Evolutionary conservation across 92 coral and sea anemone genomes (phyloP).

Genomic region (Palythoa grandiflora): DNA sequence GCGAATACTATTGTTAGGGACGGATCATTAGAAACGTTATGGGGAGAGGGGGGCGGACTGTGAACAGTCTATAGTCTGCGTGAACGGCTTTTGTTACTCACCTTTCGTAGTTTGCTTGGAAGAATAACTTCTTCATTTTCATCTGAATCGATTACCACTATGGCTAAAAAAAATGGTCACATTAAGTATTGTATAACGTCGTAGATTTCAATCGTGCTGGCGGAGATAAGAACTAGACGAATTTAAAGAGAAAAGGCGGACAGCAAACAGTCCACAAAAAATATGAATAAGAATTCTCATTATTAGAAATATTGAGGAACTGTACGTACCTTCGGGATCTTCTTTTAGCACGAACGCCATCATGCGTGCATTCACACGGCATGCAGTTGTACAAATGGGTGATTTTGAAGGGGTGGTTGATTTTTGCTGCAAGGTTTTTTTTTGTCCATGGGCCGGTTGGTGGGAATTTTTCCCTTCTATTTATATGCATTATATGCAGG

Average conservation of each 20-base stretch:
- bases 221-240: slow-evolving; percentile 15
- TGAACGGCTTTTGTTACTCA: slow-evolving; percentile 39
- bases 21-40: slow-evolving; percentile 2
- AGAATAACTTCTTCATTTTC: slow-evolving; percentile 39
- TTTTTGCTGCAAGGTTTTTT: neutral
- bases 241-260: slow-evolving; percentile 6
- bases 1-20: slow-evolving; percentile 26
- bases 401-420: neutral
- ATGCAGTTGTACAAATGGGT: slow-evolving; percentile 10
- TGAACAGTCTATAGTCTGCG: slow-evolving; percentile 21
- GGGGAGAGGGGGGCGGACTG: slow-evolving; percentile 20
- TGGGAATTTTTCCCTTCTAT: too few relatives aligned
- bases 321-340: slow-evolving; percentile 10
- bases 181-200: slow-evolving; percentile 9
- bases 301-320: slow-evolving; percentile 6
- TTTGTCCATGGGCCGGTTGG: neutral
- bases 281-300: slow-evolving; percentile 5
- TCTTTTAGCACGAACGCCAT: neutral
- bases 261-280: slow-evolving; percentile 8
- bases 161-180: slow-evolving; percentile 42
- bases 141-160: slow-evolving; percentile 47
- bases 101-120: slow-evolving; percentile 10
- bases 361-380: slow-evolving; percentile 2
- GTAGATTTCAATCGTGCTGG: slow-evolving; percentile 12
- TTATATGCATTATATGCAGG: neutral